Conservation (phyloP, 2,888 invertebrate species). For the Strigamia crassipes region DNA sequence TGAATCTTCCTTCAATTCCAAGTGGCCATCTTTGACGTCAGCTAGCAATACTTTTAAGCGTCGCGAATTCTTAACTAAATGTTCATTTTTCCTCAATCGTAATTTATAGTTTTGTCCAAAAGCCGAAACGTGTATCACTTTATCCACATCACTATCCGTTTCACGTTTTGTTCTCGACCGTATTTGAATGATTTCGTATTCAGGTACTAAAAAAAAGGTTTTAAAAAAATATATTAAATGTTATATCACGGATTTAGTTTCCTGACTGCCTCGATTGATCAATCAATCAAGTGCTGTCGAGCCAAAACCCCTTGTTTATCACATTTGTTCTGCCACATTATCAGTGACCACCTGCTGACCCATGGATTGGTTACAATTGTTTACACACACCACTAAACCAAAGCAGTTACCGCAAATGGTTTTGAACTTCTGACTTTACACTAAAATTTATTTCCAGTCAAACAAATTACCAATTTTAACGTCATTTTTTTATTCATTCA, state of each 20-base stretch:
- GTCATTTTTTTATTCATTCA: background rate
- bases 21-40: conserved; percentile 68
- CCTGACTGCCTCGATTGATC: too few relatives aligned
- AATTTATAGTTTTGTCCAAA: conserved; percentile 78
- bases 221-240: background rate
- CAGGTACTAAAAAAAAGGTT: conserved; percentile 67
- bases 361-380: too few relatives aligned
- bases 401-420: background rate
- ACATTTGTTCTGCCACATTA: too few relatives aligned
- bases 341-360: too few relatives aligned
- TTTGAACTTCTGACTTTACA: background rate
- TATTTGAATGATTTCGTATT: conserved; percentile 80
- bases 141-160: conserved; percentile 47
- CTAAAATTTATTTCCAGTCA: background rate
- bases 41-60: conserved; percentile 78
- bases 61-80: conserved; percentile 75
- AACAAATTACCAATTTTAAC: background rate
- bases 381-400: too few relatives aligned
- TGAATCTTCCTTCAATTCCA: conserved; percentile 74
- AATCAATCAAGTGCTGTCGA: too few relatives aligned
- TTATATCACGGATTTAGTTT: too few relatives aligned
- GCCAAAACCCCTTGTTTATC: too few relatives aligned
- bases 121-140: conserved; percentile 67
- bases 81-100: conserved; percentile 74
- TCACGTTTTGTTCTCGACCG: conserved; percentile 53